Evolutionary conservation across 2,797 vertebrate genomes (phyloP).

Genomic region (Gila robusta): DNA sequence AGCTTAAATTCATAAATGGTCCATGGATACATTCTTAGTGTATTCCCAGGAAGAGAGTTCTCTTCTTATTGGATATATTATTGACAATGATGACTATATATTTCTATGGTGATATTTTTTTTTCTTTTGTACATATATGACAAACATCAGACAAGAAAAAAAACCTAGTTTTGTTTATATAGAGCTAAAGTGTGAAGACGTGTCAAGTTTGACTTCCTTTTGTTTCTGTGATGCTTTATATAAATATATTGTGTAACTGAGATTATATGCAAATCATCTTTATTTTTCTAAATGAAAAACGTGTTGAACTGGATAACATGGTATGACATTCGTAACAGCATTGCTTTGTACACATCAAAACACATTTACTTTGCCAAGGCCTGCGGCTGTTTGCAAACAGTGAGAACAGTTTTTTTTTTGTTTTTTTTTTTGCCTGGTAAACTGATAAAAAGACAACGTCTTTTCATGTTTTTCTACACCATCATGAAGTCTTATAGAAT

Average conservation of each 20-base stretch:
- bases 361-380: constrained; percentile 19
- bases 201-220: background rate
- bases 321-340: background rate
- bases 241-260: constrained; percentile 18
- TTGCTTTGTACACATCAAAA: constrained; percentile 14
- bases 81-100: background rate
- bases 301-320: background rate
- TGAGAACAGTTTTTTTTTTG: constrained; percentile 13
- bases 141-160: background rate
- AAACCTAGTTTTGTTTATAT: background rate
- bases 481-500: constrained; percentile 44
- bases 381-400: constrained; percentile 24
- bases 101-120: background rate
- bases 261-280: background rate
- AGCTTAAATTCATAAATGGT: background rate
- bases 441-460: constrained; percentile 36
- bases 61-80: background rate
- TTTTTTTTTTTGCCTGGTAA: constrained; percentile 38
- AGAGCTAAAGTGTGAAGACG: background rate
- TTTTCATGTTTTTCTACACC: constrained; percentile 47
- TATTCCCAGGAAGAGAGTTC: background rate
- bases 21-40: background rate
- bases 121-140: constrained; percentile 4
- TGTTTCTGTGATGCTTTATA: constrained; percentile 25
- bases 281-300: constrained; percentile 21